A percentile compares a stretch with the other conserved stretches of the same genome.
These are phyloP conservation scores for Cheilosia variabilis DNA, from an alignment of 2,888 invertebrate genomes.

Conservation along the genomic window DNA sequence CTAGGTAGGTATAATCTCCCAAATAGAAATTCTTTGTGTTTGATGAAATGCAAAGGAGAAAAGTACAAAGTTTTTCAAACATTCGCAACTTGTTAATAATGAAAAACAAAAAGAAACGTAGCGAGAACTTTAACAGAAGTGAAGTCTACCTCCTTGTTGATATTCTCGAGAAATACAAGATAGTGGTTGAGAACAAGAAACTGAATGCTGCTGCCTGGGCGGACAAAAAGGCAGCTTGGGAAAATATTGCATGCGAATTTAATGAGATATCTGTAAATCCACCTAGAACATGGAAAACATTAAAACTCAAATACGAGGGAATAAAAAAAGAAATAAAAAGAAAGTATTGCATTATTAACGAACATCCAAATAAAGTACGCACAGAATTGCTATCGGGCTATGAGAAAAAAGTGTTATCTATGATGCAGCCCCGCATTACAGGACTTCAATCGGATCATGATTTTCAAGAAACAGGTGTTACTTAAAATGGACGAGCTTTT, in stretches of 20 bases:
- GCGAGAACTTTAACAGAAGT: neutral
- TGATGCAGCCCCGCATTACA: neutral
- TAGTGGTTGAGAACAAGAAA: neutral
- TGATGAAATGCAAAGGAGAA: neutral
- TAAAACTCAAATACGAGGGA: neutral
- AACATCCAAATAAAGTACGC: neutral
- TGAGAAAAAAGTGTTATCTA: neutral
- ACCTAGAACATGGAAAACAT: neutral
- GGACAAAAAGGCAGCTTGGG: neutral
- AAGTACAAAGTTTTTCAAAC: neutral
- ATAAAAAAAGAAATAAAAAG: slow-evolving; percentile 5
- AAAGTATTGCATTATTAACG: neutral
- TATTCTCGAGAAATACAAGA: neutral
- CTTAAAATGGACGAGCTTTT: neutral
- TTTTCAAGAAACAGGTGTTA: neutral
- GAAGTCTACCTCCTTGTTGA: neutral
- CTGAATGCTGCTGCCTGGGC: neutral
- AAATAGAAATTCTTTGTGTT: neutral
- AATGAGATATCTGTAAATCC: neutral
- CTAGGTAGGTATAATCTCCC: neutral
- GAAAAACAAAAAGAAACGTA: slow-evolving; percentile 6
- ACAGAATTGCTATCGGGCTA: neutral
- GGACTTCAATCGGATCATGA: neutral
- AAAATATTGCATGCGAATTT: neutral
- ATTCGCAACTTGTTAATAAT: neutral